phyloP scores from a whole-genome alignment of 2,888 invertebrate species.

The Shargacucullia verbasci region DNA sequence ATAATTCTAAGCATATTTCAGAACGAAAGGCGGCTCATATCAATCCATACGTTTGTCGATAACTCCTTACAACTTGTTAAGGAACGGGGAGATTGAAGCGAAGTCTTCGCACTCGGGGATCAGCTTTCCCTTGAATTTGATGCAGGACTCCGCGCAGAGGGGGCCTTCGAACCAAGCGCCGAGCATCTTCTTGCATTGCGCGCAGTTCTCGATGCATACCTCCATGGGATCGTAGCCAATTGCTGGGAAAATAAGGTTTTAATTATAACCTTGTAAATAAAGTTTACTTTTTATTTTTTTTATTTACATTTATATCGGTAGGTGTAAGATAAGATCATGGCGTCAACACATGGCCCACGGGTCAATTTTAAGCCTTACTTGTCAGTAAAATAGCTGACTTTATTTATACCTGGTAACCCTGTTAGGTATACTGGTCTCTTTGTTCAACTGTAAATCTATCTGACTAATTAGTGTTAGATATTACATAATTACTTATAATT shows the following conservation, averaged over 20 bases:
- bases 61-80: conserved; percentile 83
- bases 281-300: too few relatives aligned
- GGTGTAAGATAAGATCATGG: too few relatives aligned
- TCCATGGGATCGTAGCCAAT: conserved; percentile 89
- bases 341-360: too few relatives aligned
- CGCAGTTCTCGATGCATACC: conserved; percentile 95
- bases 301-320: too few relatives aligned
- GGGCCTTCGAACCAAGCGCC: conserved; percentile 96
- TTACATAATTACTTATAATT: too few relatives aligned
- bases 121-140: conserved; percentile 94
- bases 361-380: too few relatives aligned
- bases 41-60: conserved; percentile 14
- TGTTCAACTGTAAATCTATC: too few relatives aligned
- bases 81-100: conserved; percentile 93
- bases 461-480: too few relatives aligned
- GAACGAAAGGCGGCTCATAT: conserved; percentile 2
- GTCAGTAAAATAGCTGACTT: too few relatives aligned
- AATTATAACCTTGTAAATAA: too few relatives aligned
- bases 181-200: conserved; percentile 96
- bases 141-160: conserved; percentile 95
- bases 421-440: too few relatives aligned
- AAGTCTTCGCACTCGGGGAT: conserved; percentile 96
- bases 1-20: background rate
- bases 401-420: too few relatives aligned
- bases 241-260: conserved; percentile 62